These are phyloP conservation scores for Papilio elwesi DNA, from an alignment of 2,888 invertebrate genomes.

Conservation along the genomic window DNA sequence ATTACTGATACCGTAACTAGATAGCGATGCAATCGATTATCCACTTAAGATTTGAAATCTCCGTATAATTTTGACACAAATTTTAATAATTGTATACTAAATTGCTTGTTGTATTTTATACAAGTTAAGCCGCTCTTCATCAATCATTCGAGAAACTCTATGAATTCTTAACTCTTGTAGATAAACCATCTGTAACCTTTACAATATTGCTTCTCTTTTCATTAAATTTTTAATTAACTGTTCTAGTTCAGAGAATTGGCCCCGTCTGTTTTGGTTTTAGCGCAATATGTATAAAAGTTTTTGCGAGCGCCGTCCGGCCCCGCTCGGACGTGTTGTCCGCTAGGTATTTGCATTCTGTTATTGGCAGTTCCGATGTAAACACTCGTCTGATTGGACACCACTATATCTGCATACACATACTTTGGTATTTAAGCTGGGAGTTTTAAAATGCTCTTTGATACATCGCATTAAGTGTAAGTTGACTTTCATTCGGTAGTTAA, in stretches of 20 bases:
- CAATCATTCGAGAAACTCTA: conserved; percentile 57
- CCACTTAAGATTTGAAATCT: not conserved
- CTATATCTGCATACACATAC: conserved; percentile 49
- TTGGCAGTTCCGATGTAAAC: conserved; percentile 75
- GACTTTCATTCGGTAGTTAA: not conserved
- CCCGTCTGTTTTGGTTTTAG: conserved; percentile 49
- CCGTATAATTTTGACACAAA: not conserved
- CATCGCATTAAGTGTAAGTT: not conserved
- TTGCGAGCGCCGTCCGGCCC: conserved; percentile 49
- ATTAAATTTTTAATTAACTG: conserved; percentile 50
- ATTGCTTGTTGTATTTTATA: not conserved
- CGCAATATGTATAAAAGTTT: conserved; percentile 58
- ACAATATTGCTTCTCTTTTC: conserved; percentile 43
- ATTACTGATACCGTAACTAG: conserved; percentile 22
- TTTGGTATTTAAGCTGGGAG: conserved; percentile 20
- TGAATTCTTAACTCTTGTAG: conserved; percentile 43
- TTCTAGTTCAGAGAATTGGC: conserved; percentile 53
- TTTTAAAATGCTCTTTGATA: conserved; percentile 37
- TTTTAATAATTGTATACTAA: not conserved
- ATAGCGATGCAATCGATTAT: conserved; percentile 21
- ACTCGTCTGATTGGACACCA: conserved; percentile 73
- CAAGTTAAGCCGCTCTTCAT: conserved; percentile 45
- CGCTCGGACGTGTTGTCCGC: conserved; percentile 58
- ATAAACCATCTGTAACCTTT: conserved; percentile 37
- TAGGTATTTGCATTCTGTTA: conserved; percentile 79